A percentile compares a stretch with the other conserved stretches of the same genome.
These are phyloP conservation scores for Caenorhabditis sp. DNA, from an alignment of 2,888 invertebrate species.

Conservation along the genomic window DNA sequence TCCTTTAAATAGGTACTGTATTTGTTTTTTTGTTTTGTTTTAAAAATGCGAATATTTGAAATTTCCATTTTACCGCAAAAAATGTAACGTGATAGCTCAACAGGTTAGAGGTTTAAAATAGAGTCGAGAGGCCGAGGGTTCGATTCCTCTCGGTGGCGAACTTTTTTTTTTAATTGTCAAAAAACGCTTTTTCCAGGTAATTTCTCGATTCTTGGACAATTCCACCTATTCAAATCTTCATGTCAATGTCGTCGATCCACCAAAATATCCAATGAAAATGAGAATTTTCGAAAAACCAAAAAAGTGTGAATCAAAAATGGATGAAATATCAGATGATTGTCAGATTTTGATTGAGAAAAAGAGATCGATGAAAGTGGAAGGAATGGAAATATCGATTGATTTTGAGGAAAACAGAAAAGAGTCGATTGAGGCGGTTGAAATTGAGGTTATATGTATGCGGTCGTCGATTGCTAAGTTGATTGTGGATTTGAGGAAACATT, in stretches of 20 bases:
- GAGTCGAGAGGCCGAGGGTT: too few relatives aligned
- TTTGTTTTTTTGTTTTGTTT: too few relatives aligned
- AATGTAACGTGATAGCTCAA: too few relatives aligned
- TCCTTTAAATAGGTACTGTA: too few relatives aligned
- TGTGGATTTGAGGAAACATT: slow-evolving; percentile 5
- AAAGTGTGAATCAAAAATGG: neutral
- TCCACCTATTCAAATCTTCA: neutral
- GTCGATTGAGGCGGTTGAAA: slow-evolving; percentile 4
- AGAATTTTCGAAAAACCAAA: neutral
- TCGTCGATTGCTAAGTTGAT: slow-evolving; percentile 3
- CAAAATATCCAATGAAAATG: neutral
- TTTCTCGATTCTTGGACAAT: too few relatives aligned
- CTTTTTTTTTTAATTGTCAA: too few relatives aligned
- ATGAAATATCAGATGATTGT: neutral
- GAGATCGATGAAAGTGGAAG: neutral
- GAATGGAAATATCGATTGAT: neutral
- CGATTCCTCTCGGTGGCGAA: too few relatives aligned
- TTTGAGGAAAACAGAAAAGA: neutral
- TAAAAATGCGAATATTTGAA: too few relatives aligned
- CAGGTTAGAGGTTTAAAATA: too few relatives aligned
- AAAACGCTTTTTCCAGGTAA: too few relatives aligned
- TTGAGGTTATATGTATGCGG: slow-evolving; percentile 4
- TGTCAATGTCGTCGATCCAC: neutral
- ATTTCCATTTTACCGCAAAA: too few relatives aligned
- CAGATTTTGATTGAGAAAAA: neutral